Base-by-base conservation (phyloP, 2,888 invertebrate genomes). In the Saturnia japonica region DNA sequence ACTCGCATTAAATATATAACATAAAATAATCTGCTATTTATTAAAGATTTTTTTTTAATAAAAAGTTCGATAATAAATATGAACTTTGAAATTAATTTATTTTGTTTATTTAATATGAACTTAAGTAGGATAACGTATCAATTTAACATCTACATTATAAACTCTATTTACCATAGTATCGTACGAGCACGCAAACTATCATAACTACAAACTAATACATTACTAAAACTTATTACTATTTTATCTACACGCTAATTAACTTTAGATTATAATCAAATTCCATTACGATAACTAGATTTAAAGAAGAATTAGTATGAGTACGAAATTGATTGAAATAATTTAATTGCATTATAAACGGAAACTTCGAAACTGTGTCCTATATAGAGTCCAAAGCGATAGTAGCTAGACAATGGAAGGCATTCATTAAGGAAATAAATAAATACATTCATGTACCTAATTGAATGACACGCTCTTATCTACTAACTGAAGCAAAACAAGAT, bases 221-320 rank as follows among this genome's bases (percentile, higher is more conserved):
- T 19, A 64, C n/a, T 64, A 64, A 40, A 40, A 64, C n/a, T 64
- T 64, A 64, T 64, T 64, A 64, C 40, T 40, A 64, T n/a, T 60
- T 64, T 40, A 64, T 64, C 64, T 64, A 40, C 64, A 64, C 64
- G 64, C 40, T 64, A 40, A 64, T 64, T 64, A 40, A 40, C 40
- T n/a, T 64, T 64, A 64, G 40, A 64, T 64, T 64, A 64, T 64
- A 64, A 64, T 64, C 64, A 64, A 64, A 40, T 40, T 16, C 8
- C 11, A 40, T 64, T 64, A 64, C 64, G 64, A 64, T 64, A 64
- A 64, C 64, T 64, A 19, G n/a, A 64, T 34, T 64, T 64, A 40
- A 64, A n/a, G 40, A 64, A 9, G n/a, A 19, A 60, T 60, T 28
- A 60, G 14, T 28, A 60, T 28, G 4, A 4, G 25, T 12, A 28